A percentile compares a stretch with the other conserved stretches of the same genome.
Evolutionary conservation across 2,797 vertebrate species (phyloP).

Genomic region (Lithobates pipiens): DNA sequence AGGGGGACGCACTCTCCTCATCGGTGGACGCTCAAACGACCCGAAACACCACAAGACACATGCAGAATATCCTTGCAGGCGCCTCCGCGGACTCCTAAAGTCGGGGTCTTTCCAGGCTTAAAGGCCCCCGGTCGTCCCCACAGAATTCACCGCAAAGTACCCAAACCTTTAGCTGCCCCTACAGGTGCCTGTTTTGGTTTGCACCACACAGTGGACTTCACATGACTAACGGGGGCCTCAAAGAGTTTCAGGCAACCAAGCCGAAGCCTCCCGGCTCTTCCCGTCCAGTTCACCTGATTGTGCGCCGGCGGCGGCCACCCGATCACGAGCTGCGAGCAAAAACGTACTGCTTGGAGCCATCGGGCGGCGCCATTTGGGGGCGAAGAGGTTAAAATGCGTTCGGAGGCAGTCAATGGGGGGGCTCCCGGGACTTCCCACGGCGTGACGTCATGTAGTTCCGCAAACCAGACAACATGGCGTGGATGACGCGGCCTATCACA

Average conservation of each 20-base stretch:
- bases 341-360: constrained; percentile 4
- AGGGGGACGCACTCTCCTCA: not conserved
- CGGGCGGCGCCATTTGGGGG: constrained; percentile 39
- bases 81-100: not conserved
- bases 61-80: constrained; percentile 19
- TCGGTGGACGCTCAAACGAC: not conserved
- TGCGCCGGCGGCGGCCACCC: constrained; percentile 7
- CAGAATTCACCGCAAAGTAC: not conserved
- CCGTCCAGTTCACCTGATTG: constrained; percentile 14
- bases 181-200: not conserved
- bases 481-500: not conserved
- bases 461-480: not conserved
- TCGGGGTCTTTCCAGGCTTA: not conserved
- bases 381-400: constrained; percentile 47
- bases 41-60: not conserved
- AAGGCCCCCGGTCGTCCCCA: not conserved
- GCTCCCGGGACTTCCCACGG: constrained; percentile 19
- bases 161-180: constrained; percentile 7
- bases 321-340: constrained; percentile 27
- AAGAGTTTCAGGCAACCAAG: not conserved
- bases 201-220: not conserved
- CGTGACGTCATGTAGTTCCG: constrained; percentile 28
- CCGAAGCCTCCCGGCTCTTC: not conserved
- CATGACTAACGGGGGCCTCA: not conserved
- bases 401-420: constrained; percentile 9